These are phyloP conservation scores for Atopsyche davidsoni DNA, from an alignment of 1,140 invertebrate species.

Conservation along the genomic window DNA sequence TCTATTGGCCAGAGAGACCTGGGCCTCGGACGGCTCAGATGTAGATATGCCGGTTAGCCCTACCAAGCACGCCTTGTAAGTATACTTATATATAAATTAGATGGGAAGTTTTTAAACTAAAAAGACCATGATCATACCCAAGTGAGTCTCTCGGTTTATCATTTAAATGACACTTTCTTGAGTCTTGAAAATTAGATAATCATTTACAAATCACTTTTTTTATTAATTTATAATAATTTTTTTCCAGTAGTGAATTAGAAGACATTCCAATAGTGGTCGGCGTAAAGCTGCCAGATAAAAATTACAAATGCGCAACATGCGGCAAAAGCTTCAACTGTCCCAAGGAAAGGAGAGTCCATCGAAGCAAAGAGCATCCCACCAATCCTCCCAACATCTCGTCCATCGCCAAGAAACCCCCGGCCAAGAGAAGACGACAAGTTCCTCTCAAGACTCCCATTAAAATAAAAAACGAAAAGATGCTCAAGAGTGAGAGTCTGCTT, in stretches of 20 bases:
- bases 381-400: background rate
- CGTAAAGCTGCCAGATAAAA: slow-evolving; percentile 26
- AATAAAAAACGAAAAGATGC: slow-evolving; percentile 21
- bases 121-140: background rate
- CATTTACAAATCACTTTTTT: too few relatives aligned
- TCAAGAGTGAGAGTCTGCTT: slow-evolving; percentile 13
- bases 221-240: too few relatives aligned
- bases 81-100: too few relatives aligned
- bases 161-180: too few relatives aligned
- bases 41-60: slow-evolving; percentile 42
- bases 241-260: slow-evolving; percentile 23
- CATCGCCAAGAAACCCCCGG: slow-evolving; percentile 4
- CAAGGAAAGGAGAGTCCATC: slow-evolving; percentile 60
- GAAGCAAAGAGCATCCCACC: slow-evolving; percentile 42
- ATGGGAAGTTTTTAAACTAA: too few relatives aligned
- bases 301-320: slow-evolving; percentile 56
- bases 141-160: background rate
- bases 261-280: slow-evolving; percentile 26
- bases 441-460: slow-evolving; percentile 30
- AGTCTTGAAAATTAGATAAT: too few relatives aligned
- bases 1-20: slow-evolving; percentile 59
- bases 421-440: slow-evolving; percentile 34
- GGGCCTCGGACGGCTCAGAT: slow-evolving; percentile 63
- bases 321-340: slow-evolving; percentile 56
- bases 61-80: slow-evolving; percentile 40